phyloP scores from a whole-genome alignment of 2,888 invertebrate species.

The Philereme vetulata region DNA sequence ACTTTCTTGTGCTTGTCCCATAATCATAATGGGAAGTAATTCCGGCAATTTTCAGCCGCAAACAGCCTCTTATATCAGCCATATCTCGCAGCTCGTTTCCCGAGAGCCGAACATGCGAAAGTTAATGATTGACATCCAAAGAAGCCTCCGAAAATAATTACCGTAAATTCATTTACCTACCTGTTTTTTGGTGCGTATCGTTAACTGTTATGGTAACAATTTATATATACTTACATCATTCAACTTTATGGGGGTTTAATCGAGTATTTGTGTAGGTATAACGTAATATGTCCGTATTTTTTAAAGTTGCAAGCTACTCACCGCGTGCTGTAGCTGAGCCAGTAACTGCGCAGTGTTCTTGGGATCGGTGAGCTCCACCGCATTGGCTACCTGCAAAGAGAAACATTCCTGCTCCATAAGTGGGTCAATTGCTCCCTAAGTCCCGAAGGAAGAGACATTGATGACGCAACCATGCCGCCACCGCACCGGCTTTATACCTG shows the following conservation, averaged over 20 bases:
- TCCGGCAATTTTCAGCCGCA: slow-evolving; percentile 67
- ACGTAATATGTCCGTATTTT: not conserved
- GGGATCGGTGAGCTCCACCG: slow-evolving; percentile 69
- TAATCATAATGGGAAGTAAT: slow-evolving; percentile 75
- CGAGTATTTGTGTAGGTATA: not conserved
- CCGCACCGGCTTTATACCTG: slow-evolving; percentile 29
- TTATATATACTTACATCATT: slow-evolving; percentile 5
- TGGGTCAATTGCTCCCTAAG: slow-evolving; percentile 68
- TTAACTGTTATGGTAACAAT: slow-evolving; percentile 1
- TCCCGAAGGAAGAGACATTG: slow-evolving; percentile 25
- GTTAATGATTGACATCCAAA: slow-evolving; percentile 56
- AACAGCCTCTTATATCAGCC: slow-evolving; percentile 62
- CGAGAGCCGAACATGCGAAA: slow-evolving; percentile 55
- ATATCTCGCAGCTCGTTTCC: slow-evolving; percentile 60
- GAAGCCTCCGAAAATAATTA: slow-evolving; percentile 49
- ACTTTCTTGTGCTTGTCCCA: slow-evolving; percentile 71
- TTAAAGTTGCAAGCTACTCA: slow-evolving; percentile 47
- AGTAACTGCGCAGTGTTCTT: slow-evolving; percentile 69
- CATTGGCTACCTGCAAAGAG: slow-evolving; percentile 73
- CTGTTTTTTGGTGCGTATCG: slow-evolving; percentile 2
- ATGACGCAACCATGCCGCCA: slow-evolving; percentile 29
- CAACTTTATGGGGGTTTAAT: not conserved
- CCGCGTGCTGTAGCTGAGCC: slow-evolving; percentile 68
- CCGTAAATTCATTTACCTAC: slow-evolving; percentile 53
- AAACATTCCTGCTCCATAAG: slow-evolving; percentile 54